Evolutionary conservation across 2,888 invertebrate species (phyloP).

Genomic region (Eurois occulta): DNA sequence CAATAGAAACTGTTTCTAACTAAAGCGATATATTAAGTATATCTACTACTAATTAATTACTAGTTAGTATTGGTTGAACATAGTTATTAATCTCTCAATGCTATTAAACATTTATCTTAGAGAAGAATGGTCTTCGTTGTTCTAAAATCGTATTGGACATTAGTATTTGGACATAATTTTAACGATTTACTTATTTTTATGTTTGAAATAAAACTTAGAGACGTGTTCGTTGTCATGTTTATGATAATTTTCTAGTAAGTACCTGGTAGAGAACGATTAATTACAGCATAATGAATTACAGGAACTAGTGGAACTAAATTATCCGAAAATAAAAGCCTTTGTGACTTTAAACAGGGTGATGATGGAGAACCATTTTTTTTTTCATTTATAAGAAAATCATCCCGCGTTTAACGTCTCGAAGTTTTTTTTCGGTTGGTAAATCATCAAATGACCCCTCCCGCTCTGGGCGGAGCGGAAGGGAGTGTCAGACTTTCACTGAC

Average conservation of each 20-base stretch:
- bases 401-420: not conserved
- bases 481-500: too few relatives aligned
- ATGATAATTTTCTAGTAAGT: not conserved
- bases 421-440: too few relatives aligned
- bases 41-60: slow-evolving; percentile 36
- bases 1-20: slow-evolving; percentile 61
- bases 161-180: slow-evolving; percentile 16
- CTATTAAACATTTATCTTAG: slow-evolving; percentile 1
- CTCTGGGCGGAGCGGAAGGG: too few relatives aligned
- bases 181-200: not conserved
- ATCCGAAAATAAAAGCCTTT: too few relatives aligned
- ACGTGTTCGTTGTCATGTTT: slow-evolving; percentile 11
- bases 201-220: not conserved
- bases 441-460: too few relatives aligned
- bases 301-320: not conserved
- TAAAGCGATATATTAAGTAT: slow-evolving; percentile 36
- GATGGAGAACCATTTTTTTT: too few relatives aligned
- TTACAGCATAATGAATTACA: not conserved
- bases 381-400: not conserved
- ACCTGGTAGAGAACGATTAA: not conserved
- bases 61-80: slow-evolving; percentile 23
- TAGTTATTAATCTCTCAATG: slow-evolving; percentile 28
- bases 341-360: too few relatives aligned
- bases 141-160: slow-evolving; percentile 11
- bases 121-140: slow-evolving; percentile 3